phyloP scores from a whole-genome alignment of 2,113 vertebrate species.

The Upupa epops region DNA sequence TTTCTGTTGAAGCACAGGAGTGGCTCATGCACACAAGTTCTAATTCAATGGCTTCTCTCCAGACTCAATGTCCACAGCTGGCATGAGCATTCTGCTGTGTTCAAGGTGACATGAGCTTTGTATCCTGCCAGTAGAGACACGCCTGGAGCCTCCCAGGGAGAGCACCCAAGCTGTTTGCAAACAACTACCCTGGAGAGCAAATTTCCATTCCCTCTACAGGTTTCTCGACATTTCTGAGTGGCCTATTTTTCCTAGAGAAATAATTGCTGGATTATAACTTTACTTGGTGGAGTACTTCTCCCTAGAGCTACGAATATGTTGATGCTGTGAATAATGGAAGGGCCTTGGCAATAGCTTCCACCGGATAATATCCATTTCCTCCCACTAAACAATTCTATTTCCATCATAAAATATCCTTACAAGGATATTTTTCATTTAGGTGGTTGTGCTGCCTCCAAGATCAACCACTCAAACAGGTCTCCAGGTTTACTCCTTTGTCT shows the following conservation, averaged over 20 bases:
- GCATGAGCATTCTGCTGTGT: background rate
- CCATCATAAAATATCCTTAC: conserved; percentile 69
- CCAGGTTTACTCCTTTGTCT: background rate
- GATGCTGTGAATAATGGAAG: conserved; percentile 64
- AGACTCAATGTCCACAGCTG: background rate
- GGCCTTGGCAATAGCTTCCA: conserved; percentile 44
- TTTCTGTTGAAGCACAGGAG: background rate
- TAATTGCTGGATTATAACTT: background rate
- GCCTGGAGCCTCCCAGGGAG: background rate
- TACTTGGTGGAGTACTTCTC: conserved; percentile 46
- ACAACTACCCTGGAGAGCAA: conserved; percentile 31
- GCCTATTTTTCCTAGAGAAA: conserved; percentile 37
- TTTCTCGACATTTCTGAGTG: background rate
- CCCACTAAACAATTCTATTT: conserved; percentile 23
- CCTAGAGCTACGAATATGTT: conserved; percentile 64
- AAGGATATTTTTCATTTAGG: conserved; percentile 69
- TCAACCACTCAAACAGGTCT: conserved; percentile 29
- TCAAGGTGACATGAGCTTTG: background rate
- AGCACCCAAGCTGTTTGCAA: background rate
- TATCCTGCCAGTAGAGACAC: background rate
- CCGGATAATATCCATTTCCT: conserved; percentile 73
- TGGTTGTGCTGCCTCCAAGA: conserved; percentile 7
- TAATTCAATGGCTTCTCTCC: background rate
- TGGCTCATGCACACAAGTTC: background rate
- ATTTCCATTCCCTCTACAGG: background rate